Evolutionary conservation across 2,888 invertebrate species (phyloP).

Genomic region (Magallana nippona): DNA sequence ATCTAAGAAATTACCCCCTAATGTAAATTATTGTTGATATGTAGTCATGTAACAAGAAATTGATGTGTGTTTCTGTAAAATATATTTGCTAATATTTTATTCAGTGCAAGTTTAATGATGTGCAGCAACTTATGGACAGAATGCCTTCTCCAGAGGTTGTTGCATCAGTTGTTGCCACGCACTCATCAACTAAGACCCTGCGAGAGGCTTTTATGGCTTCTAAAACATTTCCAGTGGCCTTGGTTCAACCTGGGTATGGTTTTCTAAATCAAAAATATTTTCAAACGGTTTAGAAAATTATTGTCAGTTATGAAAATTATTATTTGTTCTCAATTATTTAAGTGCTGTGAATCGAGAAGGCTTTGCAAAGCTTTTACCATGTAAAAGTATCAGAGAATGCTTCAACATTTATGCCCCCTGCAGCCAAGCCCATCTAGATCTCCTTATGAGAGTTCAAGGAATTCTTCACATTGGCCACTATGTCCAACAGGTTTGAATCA

Average conservation of each 20-base stretch:
- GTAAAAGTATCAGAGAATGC: background rate
- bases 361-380: background rate
- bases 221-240: background rate
- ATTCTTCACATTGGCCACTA: background rate
- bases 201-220: background rate
- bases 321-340: background rate
- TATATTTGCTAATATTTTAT: background rate
- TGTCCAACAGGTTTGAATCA: background rate
- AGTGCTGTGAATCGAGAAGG: background rate
- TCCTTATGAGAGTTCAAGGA: background rate
- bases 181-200: background rate
- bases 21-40: too few species aligned
- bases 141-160: background rate
- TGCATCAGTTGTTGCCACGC: background rate
- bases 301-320: background rate
- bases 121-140: background rate
- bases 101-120: background rate
- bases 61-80: too few species aligned
- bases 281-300: background rate
- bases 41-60: too few species aligned
- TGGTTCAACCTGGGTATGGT: background rate
- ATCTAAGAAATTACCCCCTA: too few species aligned
- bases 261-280: too few species aligned
- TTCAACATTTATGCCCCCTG: background rate
- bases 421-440: background rate